Base-by-base conservation (phyloP, 2,113 vertebrate species). In the Peromyscus polionotus region DNA sequence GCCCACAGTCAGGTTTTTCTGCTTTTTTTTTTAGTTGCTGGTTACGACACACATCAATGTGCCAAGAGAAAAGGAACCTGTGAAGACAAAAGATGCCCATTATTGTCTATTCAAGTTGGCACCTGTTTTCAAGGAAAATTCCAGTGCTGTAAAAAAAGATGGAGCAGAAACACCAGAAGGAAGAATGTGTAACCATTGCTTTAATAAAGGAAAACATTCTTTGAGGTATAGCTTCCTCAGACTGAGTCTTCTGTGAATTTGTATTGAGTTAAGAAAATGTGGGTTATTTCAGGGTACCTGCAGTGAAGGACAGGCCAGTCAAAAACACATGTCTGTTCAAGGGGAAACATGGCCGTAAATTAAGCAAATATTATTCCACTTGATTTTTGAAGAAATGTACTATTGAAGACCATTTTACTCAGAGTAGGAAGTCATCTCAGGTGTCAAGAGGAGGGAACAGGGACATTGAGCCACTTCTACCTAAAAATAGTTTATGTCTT, bases 51-150 rank as follows among this genome's bases (percentile, higher is more conserved):
- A 85, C 1, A 9, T 19, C 4, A 19, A 14, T 85, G 83, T 57
- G 0, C 65, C n/a, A 14, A 10, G 6, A 28, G 2, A 0, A 31
- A 42, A n/a, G 2, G 14, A 13, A 1, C 0, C n/a, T 28, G 24
- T 84, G 2, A 63, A 24, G 8, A 9, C 73, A 6, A 6, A 1
- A 68, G 19, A 80, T 80, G 79, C 7, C 1, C 4, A 8, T 45
- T n/a, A 36, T 10, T 61, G 24, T 26, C 0, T 59, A 16, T 0
- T 26, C 24, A 10, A n/a, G 26, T 45, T 45, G 59, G 39, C 39
- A 85, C 83, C 59, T 85, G 83, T 65, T 65, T 31, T 31, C n/a
- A 65, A 31, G 59, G 59, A 85, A 31, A 10, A 57, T 59, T 8
- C n/a, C 45, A 45, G 14, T 85, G 83, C 42, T 85, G 59, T 24